These are phyloP conservation scores for Peromyscus attwateri DNA, from an alignment of 2,797 vertebrate genomes.

Conservation along the genomic window DNA sequence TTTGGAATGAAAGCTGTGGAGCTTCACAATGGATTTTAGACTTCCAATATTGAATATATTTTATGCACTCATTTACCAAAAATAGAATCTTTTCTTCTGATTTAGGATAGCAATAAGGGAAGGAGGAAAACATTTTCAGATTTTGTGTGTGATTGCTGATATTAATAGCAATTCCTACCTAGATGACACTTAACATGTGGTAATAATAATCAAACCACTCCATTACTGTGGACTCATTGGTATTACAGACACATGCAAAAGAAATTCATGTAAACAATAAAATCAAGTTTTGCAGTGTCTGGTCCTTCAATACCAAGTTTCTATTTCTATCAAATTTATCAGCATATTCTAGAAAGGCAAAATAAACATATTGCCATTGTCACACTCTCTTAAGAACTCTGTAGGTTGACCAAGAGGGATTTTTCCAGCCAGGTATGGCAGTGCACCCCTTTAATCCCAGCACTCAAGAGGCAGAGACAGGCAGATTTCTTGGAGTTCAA, in stretches of 20 bases:
- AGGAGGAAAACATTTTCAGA: conserved; percentile 20
- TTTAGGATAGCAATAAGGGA: background rate
- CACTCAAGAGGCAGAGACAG: too few relatives aligned
- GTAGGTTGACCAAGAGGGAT: background rate
- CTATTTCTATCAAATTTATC: conserved; percentile 32
- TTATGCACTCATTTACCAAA: background rate
- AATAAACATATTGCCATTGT: background rate
- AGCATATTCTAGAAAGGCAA: background rate
- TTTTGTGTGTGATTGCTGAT: background rate
- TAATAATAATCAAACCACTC: background rate
- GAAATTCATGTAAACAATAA: background rate
- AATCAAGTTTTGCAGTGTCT: background rate
- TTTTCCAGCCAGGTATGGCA: background rate
- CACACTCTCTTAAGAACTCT: background rate
- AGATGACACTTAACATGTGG: background rate
- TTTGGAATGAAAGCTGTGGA: background rate
- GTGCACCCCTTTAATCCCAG: background rate
- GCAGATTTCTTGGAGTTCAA: background rate
- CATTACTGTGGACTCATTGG: background rate
- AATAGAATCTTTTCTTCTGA: background rate
- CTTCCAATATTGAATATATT: background rate
- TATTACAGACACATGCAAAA: background rate
- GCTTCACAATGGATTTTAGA: background rate
- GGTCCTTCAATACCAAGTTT: background rate
- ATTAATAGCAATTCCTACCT: conserved; percentile 16